Base-by-base conservation (phyloP, 2,797 vertebrate genomes). In the Macroramphosus scolopax region DNA sequence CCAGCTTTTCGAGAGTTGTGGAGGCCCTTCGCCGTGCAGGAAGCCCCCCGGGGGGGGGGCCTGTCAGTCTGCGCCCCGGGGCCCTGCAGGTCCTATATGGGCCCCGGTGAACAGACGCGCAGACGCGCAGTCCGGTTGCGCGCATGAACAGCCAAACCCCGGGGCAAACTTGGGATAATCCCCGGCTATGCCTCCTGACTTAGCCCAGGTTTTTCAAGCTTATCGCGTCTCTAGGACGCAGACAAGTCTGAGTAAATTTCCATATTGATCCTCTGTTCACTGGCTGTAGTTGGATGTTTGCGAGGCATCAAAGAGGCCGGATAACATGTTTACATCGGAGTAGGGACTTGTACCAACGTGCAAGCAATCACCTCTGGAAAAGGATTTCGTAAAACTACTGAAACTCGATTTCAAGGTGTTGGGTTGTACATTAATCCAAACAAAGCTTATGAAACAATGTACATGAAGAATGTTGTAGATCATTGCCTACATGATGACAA, bases 91-190 rank as follows among this genome's bases (percentile, higher is more conserved):
- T 80, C 70, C 78, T 40, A 71, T 57, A 66, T 66, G 64, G 60
- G 68, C 60, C 78, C 18, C 62, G 51, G 59, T 61, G 70, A 79
- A 72, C 80, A 87, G 80, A 78, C 79, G 62, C 55, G n/a, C n/a
- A n/a, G n/a, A n/a, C n/a, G n/a, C n/a, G n/a, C 36, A 58, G 80
- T 85, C 82, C 82, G 69, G 81, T 68, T 31, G 43, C 48, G 74
- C 40, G 51, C 68, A 41, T 29, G 61, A 17, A 48, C 62, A 76
- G 82, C 82, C 75, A 86, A 80, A 72, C 75, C 88, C 84, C 50
- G 48, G 50, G 85, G 84, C 82, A 11, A 68, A 53, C 72, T 68
- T 22, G 41, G 70, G 80, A 85, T 89, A 86, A 89, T 90, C 87
- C 79, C 28, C 47, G 50, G 36, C 59, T 69, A 30, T 72, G 76